A percentile compares a stretch with the other conserved stretches of the same genome.
These are phyloP conservation scores for Resseliella maxima DNA, from an alignment of 2,888 invertebrate genomes.

Conservation along the genomic window DNA sequence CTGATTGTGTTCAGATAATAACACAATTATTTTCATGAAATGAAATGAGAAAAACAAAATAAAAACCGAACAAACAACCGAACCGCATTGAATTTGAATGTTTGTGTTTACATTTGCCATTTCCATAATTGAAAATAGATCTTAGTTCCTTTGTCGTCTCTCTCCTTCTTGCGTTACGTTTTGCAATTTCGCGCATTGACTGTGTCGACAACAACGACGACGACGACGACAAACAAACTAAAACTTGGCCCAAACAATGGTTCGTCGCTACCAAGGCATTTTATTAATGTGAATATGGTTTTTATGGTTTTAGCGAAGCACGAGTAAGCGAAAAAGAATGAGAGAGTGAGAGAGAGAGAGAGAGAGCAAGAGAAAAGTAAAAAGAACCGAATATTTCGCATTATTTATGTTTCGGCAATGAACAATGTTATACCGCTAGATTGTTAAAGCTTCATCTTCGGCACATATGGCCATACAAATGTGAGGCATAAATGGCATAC, in stretches of 20 bases:
- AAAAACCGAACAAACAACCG: too few species aligned
- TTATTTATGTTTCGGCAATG: constrained; percentile 44
- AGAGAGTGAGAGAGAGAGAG: neutral
- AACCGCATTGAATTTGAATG: constrained; percentile 13
- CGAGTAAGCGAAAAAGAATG: neutral
- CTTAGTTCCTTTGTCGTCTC: neutral
- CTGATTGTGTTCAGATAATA: constrained; percentile 31
- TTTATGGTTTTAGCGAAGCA: too few species aligned
- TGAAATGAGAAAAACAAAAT: neutral
- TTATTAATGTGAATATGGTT: neutral
- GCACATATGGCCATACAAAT: neutral
- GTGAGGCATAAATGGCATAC: constrained; percentile 46
- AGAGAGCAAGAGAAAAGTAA: neutral
- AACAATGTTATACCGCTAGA: constrained; percentile 36
- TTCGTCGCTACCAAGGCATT: neutral
- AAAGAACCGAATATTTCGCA: constrained; percentile 16
- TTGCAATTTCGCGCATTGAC: neutral
- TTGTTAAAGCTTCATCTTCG: constrained; percentile 13
- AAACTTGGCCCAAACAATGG: too few species aligned
- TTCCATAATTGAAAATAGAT: constrained; percentile 27
- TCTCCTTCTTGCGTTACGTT: neutral
- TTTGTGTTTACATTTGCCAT: constrained; percentile 32
- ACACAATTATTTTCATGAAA: neutral
- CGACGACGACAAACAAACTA: too few species aligned
- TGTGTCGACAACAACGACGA: neutral